Percentiles rank a stretch among this genome's conserved stretches.
phyloP scores from a whole-genome alignment of 2,113 vertebrate species.

The Antechinus flavipes region DNA sequence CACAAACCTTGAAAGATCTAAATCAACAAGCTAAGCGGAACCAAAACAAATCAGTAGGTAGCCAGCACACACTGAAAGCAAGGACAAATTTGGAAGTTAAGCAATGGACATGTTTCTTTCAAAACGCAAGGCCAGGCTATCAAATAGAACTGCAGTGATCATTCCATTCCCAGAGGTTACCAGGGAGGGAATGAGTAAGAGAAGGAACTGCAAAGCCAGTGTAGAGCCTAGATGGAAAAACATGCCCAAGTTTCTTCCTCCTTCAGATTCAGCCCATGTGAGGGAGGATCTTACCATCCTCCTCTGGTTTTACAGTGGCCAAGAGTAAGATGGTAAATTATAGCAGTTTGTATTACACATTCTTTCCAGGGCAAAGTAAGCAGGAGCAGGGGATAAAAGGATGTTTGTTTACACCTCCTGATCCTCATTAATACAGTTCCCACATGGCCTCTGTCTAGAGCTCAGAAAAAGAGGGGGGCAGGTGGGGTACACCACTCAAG shows the following conservation, averaged over 20 bases:
- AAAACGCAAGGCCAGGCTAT: conserved; percentile 43
- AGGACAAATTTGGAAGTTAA: conserved; percentile 64
- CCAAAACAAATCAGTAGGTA: conserved; percentile 37
- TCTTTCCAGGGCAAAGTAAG: conserved; percentile 63
- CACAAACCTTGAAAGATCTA: conserved; percentile 41
- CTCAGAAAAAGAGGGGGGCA: background rate
- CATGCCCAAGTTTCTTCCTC: conserved; percentile 14
- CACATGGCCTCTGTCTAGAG: background rate
- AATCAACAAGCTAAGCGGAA: conserved; percentile 41
- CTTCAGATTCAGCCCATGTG: conserved; percentile 3
- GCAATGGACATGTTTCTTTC: conserved; percentile 41
- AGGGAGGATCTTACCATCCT: conserved; percentile 47
- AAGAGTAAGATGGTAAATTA: conserved; percentile 54
- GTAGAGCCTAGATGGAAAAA: conserved; percentile 69
- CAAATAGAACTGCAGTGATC: conserved; percentile 13
- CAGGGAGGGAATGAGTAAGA: conserved; percentile 52
- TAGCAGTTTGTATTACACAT: conserved; percentile 44
- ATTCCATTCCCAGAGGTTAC: conserved; percentile 47
- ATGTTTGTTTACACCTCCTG: conserved; percentile 47
- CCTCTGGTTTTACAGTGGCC: conserved; percentile 52
- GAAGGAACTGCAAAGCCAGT: conserved; percentile 48
- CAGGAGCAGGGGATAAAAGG: background rate
- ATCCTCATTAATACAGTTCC: conserved; percentile 57
- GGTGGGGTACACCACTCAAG: background rate
- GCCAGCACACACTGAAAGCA: conserved; percentile 56